Percentiles rank a stretch among this genome's conserved stretches.
Evolutionary conservation across 2,113 vertebrate species (phyloP).

Genomic region (Illadopsis cleaveri): DNA sequence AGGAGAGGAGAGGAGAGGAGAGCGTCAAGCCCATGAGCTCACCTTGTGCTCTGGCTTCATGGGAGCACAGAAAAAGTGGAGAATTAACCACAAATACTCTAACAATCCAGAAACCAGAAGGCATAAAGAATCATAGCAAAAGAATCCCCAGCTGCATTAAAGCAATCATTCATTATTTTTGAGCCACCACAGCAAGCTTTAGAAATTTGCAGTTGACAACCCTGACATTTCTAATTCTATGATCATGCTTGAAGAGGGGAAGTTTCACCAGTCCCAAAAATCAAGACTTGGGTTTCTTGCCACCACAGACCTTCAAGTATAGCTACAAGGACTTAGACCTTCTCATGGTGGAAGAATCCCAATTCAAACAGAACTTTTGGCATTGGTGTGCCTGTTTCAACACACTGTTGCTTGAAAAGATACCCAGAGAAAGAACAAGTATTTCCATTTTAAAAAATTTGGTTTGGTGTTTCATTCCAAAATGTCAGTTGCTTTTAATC

Average conservation of each 20-base stretch:
- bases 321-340: neutral
- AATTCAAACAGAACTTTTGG: neutral
- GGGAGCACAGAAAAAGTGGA: neutral
- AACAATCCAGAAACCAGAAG: neutral
- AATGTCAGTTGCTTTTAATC: neutral
- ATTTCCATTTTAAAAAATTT: neutral
- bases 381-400: neutral
- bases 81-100: neutral
- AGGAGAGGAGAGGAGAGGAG: no score
- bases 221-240: neutral
- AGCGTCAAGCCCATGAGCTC: no score
- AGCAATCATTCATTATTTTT: neutral
- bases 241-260: neutral
- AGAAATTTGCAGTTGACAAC: neutral
- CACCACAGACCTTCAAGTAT: neutral
- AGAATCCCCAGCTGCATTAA: neutral
- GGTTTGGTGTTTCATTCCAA: neutral
- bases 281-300: neutral
- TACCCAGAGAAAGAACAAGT: neutral
- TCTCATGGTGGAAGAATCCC: neutral
- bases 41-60: neutral
- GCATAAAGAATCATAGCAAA: neutral
- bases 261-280: neutral
- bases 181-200: neutral
- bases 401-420: neutral